Percentiles rank a stretch among this genome's conserved stretches.
Conservation (phyloP, 2,113 vertebrate genomes). For the Trematocara marginatum region DNA sequence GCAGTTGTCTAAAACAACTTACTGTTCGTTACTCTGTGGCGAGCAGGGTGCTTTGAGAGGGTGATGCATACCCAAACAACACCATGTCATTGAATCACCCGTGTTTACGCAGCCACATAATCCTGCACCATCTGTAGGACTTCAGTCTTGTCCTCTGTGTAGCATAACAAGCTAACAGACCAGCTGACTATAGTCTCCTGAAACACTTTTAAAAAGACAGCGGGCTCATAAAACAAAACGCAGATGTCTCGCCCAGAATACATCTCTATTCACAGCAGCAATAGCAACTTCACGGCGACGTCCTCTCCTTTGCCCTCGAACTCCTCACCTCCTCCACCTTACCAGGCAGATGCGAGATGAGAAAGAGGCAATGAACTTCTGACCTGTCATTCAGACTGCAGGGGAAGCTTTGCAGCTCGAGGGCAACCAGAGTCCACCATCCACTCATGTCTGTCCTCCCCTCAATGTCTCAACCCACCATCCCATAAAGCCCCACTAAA, state of each 20-base stretch:
- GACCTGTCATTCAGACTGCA: conserved; percentile 70
- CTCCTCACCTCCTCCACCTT: conserved; percentile 55
- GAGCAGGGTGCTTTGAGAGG: conserved; percentile 38
- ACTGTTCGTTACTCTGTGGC: conserved; percentile 44
- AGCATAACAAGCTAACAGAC: conserved; percentile 21
- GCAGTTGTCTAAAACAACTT: conserved; percentile 30
- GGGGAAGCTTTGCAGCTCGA: conserved; percentile 67
- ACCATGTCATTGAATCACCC: conserved; percentile 69
- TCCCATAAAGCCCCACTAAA: conserved; percentile 71
- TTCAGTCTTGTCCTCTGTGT: conserved; percentile 55
- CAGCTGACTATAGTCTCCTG: not conserved
- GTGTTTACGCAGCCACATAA: conserved; percentile 64
- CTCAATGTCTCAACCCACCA: conserved; percentile 64
- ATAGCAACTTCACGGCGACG: conserved; percentile 23
- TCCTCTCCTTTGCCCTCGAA: conserved; percentile 43
- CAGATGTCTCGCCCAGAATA: not conserved
- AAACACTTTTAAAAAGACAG: conserved; percentile 12
- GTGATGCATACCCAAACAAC: conserved; percentile 73
- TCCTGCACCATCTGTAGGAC: conserved; percentile 68
- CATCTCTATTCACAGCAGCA: conserved; percentile 19
- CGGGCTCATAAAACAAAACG: conserved; percentile 14
- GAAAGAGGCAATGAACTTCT: conserved; percentile 77
- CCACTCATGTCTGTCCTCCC: conserved; percentile 56
- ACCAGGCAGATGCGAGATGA: conserved; percentile 50
- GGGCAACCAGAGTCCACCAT: conserved; percentile 74